phyloP scores from a whole-genome alignment of 2,888 invertebrate species.

The Hypselothyrea guttata region DNA sequence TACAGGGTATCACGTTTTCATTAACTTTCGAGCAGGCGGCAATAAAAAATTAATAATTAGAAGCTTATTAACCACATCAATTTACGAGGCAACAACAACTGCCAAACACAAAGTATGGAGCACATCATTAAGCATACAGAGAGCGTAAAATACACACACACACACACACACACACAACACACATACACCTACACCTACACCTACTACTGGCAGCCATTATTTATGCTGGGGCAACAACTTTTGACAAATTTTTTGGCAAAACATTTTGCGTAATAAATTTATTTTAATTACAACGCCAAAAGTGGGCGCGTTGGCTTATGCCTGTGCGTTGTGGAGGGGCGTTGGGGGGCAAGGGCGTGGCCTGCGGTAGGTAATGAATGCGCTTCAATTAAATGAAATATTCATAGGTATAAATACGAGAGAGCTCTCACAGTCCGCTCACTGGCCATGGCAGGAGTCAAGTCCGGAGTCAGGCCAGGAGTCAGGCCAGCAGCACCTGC shows the following conservation, averaged over 20 bases:
- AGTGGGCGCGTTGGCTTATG: constrained; percentile 25
- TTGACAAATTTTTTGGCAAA: constrained; percentile 75
- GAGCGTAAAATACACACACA: constrained; percentile 28
- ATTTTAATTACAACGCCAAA: constrained; percentile 74
- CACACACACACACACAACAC: constrained; percentile 4
- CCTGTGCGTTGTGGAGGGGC: too few relatives aligned
- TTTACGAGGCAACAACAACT: constrained; percentile 21
- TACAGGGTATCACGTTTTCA: constrained; percentile 16
- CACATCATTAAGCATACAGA: constrained; percentile 65
- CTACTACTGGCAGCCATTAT: constrained; percentile 48
- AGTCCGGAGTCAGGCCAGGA: neutral
- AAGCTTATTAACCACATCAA: constrained; percentile 52
- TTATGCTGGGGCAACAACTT: constrained; percentile 66
- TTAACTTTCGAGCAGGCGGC: constrained; percentile 1
- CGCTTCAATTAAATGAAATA: constrained; percentile 76
- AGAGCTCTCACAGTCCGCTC: constrained; percentile 5
- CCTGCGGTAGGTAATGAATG: constrained; percentile 60
- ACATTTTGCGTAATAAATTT: constrained; percentile 76
- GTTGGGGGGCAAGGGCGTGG: constrained; percentile 15
- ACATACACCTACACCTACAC: constrained; percentile 8
- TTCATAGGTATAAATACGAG: constrained; percentile 71
- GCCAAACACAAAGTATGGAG: constrained; percentile 16
- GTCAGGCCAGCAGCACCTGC: constrained; percentile 8
- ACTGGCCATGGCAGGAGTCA: constrained; percentile 1
- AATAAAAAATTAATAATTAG: constrained; percentile 53